These are phyloP conservation scores for Dryococelus australis DNA, from an alignment of 2,888 invertebrate genomes.

Conservation along the genomic window DNA sequence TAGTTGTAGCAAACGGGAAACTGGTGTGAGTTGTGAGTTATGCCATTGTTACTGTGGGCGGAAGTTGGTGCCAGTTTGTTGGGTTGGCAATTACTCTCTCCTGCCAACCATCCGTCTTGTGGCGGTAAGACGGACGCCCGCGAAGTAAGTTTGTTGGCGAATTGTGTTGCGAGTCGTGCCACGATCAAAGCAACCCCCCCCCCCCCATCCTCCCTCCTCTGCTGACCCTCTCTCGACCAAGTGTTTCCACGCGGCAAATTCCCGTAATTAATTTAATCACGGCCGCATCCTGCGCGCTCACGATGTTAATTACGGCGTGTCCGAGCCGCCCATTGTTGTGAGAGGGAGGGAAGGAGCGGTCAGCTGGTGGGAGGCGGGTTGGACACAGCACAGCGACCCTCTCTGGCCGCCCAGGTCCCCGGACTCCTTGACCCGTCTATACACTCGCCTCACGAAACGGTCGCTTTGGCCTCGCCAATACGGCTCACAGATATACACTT, in stretches of 20 bases:
- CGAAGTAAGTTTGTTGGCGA: neutral
- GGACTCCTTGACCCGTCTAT: neutral
- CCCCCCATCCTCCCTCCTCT: too few species aligned
- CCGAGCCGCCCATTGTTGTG: slow-evolving; percentile 12
- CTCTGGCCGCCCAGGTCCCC: neutral
- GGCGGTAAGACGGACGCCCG: neutral
- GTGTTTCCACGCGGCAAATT: slow-evolving; percentile 3
- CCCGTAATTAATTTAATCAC: slow-evolving; percentile 27
- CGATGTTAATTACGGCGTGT: slow-evolving; percentile 27
- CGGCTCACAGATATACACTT: too few species aligned
- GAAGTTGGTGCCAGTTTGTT: neutral
- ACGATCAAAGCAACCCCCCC: neutral
- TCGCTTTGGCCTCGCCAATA: too few species aligned
- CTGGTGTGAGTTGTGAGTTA: too few species aligned
- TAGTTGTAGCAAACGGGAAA: too few species aligned
- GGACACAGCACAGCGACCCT: neutral
- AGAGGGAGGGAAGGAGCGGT: neutral
- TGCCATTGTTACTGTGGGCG: neutral
- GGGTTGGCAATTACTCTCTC: neutral
- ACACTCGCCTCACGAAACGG: neutral
- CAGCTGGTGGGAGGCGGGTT: neutral
- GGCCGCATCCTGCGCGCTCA: slow-evolving; percentile 23
- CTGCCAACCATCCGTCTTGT: neutral
- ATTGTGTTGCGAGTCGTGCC: neutral
- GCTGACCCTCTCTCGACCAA: neutral